These are phyloP conservation scores for Molorchus minor DNA, from an alignment of 2,888 invertebrate species.

Conservation along the genomic window DNA sequence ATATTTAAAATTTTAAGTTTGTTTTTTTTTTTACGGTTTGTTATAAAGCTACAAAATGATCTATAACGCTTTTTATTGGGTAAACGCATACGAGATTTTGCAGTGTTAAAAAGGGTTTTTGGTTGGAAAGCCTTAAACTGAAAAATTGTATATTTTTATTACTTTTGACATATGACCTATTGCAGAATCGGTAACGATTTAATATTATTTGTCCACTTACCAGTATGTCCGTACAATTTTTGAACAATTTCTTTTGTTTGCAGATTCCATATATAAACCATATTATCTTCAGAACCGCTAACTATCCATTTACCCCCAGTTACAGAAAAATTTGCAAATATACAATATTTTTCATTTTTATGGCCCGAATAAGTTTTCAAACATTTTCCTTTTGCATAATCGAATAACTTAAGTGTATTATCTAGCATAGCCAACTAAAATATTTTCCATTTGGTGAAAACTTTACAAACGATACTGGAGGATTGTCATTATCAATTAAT, in stretches of 20 bases:
- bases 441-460: slow-evolving; percentile 99
- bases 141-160: too few species aligned
- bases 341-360: slow-evolving; percentile 99
- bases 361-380: slow-evolving; percentile 98
- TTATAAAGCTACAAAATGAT: too few species aligned
- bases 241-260: slow-evolving; percentile 99
- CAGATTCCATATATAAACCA: slow-evolving; percentile 99
- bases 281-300: slow-evolving; percentile 98
- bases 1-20: too few species aligned
- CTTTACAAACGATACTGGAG: slow-evolving; percentile 99
- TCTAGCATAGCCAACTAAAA: slow-evolving; percentile 96
- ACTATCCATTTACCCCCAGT: slow-evolving; percentile 99
- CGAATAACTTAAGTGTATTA: slow-evolving; percentile 98
- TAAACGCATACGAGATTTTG: too few species aligned
- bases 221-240: slow-evolving; percentile 95
- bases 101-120: too few species aligned
- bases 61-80: too few species aligned
- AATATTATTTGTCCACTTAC: too few species aligned
- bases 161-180: too few species aligned
- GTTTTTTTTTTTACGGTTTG: too few species aligned
- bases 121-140: too few species aligned
- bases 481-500: slow-evolving; percentile 98
- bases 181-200: too few species aligned
- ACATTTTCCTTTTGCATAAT: slow-evolving; percentile 98
- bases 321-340: slow-evolving; percentile 99